These are phyloP conservation scores for Monochamus saltuarius DNA, from an alignment of 1,140 invertebrate species.

Conservation along the genomic window DNA sequence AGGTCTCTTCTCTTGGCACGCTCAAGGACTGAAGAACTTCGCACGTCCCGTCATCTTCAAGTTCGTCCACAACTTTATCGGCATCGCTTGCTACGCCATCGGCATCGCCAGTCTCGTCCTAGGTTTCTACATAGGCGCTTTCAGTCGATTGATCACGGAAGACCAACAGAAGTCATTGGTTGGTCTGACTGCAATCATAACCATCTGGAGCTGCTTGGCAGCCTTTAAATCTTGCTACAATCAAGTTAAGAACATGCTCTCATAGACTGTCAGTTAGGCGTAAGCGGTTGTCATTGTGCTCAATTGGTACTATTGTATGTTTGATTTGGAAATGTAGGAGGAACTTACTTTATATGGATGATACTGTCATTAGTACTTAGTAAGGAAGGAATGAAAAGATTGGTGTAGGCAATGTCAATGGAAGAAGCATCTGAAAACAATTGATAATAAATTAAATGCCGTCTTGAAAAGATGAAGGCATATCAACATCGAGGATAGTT, in stretches of 20 bases:
- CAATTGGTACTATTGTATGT: too few relatives aligned
- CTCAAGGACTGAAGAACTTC: slow-evolving; percentile 22
- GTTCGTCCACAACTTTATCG: slow-evolving; percentile 34
- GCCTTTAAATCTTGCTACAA: background rate
- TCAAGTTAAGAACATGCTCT: slow-evolving; percentile 1
- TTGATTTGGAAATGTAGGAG: too few relatives aligned
- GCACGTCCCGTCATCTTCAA: slow-evolving; percentile 24
- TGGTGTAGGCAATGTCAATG: too few relatives aligned
- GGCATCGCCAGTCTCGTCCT: slow-evolving; percentile 36
- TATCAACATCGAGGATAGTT: too few relatives aligned
- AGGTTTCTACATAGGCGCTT: slow-evolving; percentile 27
- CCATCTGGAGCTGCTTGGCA: background rate
- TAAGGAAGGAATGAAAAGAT: too few relatives aligned
- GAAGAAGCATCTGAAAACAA: too few relatives aligned
- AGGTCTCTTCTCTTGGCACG: slow-evolving; percentile 29
- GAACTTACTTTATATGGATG: too few relatives aligned
- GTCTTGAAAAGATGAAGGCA: too few relatives aligned
- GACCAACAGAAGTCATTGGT: background rate
- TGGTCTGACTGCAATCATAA: background rate
- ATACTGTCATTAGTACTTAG: too few relatives aligned
- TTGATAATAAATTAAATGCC: too few relatives aligned
- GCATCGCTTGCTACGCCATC: slow-evolving; percentile 32
- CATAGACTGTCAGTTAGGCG: background rate
- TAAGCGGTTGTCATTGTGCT: too few relatives aligned
- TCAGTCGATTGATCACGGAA: background rate